Base-by-base conservation (phyloP, 1,140 invertebrate genomes). In the Drosophila pseudoobscura region DNA sequence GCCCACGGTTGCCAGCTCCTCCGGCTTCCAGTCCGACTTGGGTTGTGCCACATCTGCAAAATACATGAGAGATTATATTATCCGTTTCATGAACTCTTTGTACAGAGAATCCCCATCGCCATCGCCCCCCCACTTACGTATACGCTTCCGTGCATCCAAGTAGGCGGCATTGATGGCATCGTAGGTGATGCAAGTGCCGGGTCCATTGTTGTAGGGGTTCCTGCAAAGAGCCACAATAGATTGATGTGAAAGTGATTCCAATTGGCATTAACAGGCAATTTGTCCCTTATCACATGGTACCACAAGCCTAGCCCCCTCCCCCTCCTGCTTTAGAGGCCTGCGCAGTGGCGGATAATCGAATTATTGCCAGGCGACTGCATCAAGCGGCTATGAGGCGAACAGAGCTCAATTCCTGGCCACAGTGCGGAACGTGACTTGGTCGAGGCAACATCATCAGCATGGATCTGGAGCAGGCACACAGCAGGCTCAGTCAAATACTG, bases 141-240 rank as follows among this genome's bases (percentile, higher is more conserved):
- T 95, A 92, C 96, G 94, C 91, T 96, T 96, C 75, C 96, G 94
- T 13, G 97, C 97, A 89, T 97, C 95, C 54, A 96, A 91, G 92
- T 97, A 97, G 39, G 97, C 97, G 63, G 96, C 94, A 92, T 98
- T 97, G 53, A 98, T 94, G 35, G 97, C 97, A 78, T 97, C 96
- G 90, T 97, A 98, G 11, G 97, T 97, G 84, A 98, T 97, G 91
- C 97, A 98, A 22, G 95, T 95, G 68, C 95, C 94, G 51, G 95
- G 94, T 44, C 94, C 95, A 71, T 94, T 93, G 51, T 55, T 83
- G 56, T 89, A 90, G 9, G 89, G 85, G 52, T 75, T 78, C 26
- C 90, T 91, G 78, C 43, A 80, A 78, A 43, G 41, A 46, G 11
- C 35, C 35, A 61, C 29, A 59, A 54, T 41, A 56, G 50, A 63